Evolutionary conservation across 2,888 invertebrate genomes (phyloP).

Genomic region (Eupithecia abbreviata): DNA sequence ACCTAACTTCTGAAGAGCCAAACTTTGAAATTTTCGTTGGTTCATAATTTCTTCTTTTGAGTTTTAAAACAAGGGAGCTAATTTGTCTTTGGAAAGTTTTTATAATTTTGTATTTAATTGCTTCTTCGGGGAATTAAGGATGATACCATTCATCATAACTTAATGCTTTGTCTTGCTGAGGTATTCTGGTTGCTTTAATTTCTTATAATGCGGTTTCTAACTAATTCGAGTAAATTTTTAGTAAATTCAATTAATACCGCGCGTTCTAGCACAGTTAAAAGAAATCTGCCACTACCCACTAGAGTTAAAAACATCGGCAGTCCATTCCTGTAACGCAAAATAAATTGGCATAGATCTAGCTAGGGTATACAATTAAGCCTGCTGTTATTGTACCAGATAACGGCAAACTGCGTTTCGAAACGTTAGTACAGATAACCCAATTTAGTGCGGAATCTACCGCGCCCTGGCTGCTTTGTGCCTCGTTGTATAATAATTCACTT

Average conservation of each 20-base stretch:
- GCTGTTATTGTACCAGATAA: constrained; percentile 46
- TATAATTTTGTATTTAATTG: constrained; percentile 27
- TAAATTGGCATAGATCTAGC: neutral
- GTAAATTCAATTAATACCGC: too few species aligned
- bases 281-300: too few species aligned
- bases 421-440: constrained; percentile 44
- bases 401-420: constrained; percentile 44
- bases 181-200: neutral
- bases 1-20: constrained; percentile 29
- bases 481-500: constrained; percentile 22
- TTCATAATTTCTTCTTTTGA: constrained; percentile 36
- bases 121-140: constrained; percentile 18
- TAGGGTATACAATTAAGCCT: constrained; percentile 38
- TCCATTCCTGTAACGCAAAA: neutral
- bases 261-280: too few species aligned
- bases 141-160: constrained; percentile 14
- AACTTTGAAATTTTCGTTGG: constrained; percentile 33
- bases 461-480: constrained; percentile 37
- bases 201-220: neutral
- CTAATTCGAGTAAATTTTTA: neutral
- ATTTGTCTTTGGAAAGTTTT: constrained; percentile 34
- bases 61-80: constrained; percentile 36
- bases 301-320: neutral
- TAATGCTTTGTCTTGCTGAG: neutral
- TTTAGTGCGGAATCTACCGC: constrained; percentile 45